A percentile compares a stretch with the other conserved stretches of the same genome.
Conservation (phyloP, 35 echinoderm and acorn worm species). For the Stichopus chloronotus region DNA sequence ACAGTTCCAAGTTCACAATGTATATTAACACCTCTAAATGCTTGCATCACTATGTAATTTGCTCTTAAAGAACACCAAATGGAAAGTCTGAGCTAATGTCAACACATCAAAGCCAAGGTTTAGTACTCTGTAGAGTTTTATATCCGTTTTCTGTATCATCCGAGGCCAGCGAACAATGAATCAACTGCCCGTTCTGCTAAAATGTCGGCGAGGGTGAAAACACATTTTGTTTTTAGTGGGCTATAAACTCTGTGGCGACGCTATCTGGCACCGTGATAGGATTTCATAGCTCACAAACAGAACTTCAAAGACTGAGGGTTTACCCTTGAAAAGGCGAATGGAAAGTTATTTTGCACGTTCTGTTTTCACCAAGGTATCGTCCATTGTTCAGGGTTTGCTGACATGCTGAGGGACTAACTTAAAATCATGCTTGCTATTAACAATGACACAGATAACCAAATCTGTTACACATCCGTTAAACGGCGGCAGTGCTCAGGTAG, state of each 20-base stretch:
- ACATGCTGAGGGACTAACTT: conserved; percentile 1
- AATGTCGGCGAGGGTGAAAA: too few species aligned
- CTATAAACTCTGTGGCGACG: neutral
- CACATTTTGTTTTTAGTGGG: too few species aligned
- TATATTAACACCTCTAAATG: conserved; percentile 30
- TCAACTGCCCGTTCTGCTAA: neutral
- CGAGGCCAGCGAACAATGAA: neutral
- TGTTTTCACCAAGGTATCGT: neutral
- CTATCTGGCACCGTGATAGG: neutral
- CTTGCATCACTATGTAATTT: conserved; percentile 53
- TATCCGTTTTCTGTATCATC: neutral
- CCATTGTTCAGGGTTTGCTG: conserved; percentile 3
- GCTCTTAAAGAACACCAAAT: conserved; percentile 37
- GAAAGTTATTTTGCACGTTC: neutral
- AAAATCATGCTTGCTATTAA: conserved; percentile 1
- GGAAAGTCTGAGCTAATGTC: conserved; percentile 27
- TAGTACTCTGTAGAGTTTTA: neutral
- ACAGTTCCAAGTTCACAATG: conserved; percentile 15
- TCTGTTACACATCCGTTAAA: conserved; percentile 29
- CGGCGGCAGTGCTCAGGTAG: neutral
- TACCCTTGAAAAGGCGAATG: neutral
- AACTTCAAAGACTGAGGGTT: neutral
- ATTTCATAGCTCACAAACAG: neutral
- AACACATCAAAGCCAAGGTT: conserved; percentile 24
- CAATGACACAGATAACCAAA: conserved; percentile 36